Percentiles rank a stretch among this genome's conserved stretches.
These are phyloP conservation scores for Mongoloraphidia duomilia DNA, from an alignment of 2,888 invertebrate species.

Conservation along the genomic window DNA sequence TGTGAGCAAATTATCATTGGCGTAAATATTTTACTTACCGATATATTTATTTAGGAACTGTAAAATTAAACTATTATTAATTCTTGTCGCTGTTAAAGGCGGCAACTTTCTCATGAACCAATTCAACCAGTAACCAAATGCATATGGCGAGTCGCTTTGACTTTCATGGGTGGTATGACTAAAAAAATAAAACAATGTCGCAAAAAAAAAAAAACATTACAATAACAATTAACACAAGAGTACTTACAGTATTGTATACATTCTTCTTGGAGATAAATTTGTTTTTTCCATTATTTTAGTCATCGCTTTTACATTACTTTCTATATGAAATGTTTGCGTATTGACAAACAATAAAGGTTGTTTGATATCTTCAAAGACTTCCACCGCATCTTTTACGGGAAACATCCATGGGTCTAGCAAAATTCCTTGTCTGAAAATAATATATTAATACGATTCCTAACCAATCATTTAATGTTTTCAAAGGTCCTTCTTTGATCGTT, in stretches of 20 bases:
- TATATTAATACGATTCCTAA: background rate
- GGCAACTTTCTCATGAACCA: constrained; percentile 33
- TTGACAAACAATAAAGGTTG: constrained; percentile 41
- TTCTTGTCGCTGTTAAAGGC: constrained; percentile 24
- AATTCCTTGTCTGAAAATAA: constrained; percentile 30
- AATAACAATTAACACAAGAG: background rate
- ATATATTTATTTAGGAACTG: constrained; percentile 26
- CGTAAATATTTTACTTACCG: constrained; percentile 14
- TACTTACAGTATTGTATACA: constrained; percentile 32
- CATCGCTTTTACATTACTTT: constrained; percentile 35
- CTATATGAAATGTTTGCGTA: constrained; percentile 41
- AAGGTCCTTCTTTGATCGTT: background rate
- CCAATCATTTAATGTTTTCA: constrained; percentile 5
- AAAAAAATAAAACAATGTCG: constrained; percentile 8
- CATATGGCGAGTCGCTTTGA: constrained; percentile 31
- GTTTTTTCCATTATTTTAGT: constrained; percentile 23
- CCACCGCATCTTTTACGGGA: constrained; percentile 34
- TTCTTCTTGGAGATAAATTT: constrained; percentile 19
- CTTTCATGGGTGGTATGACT: constrained; percentile 34
- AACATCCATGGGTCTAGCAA: constrained; percentile 48
- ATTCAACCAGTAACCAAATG: constrained; percentile 33
- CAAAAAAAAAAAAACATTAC: background rate
- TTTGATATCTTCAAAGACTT: constrained; percentile 26
- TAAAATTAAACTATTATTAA: constrained; percentile 31
- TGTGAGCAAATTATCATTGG: background rate